Percentiles rank a stretch among this genome's conserved stretches.
phyloP scores from a whole-genome alignment of 1,140 invertebrate species.

The Aphaenogaster rudis region DNA sequence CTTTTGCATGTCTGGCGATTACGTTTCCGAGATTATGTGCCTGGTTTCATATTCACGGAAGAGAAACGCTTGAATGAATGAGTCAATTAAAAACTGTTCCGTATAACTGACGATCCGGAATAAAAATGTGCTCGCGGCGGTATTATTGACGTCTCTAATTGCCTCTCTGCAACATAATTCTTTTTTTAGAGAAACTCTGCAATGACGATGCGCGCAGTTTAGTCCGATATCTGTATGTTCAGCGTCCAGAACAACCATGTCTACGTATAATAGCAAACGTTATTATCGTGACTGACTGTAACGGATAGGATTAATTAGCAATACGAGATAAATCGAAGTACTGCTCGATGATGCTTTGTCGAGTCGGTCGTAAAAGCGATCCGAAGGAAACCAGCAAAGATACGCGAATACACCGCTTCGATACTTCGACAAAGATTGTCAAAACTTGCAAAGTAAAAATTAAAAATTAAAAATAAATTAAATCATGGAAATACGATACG shows the following conservation, averaged over 20 bases:
- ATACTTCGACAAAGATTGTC: neutral
- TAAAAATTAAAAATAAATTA: neutral
- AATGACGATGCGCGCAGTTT: neutral
- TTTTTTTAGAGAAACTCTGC: neutral
- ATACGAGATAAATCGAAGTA: slow-evolving; percentile 19
- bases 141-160: slow-evolving; percentile 37
- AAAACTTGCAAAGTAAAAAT: neutral
- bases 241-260: neutral
- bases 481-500: neutral
- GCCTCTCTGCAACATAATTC: slow-evolving; percentile 42
- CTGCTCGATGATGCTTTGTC: neutral
- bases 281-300: slow-evolving; percentile 45
- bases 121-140: neutral
- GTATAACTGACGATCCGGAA: neutral
- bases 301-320: slow-evolving; percentile 54
- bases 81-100: neutral
- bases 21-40: neutral
- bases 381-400: slow-evolving; percentile 5
- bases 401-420: neutral
- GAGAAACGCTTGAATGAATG: neutral
- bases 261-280: neutral
- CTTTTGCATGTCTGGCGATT: neutral
- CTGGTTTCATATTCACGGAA: neutral
- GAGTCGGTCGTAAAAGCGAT: neutral
- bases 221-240: neutral